These are phyloP conservation scores for Chrysina gloriosa DNA, from an alignment of 2,888 invertebrate species.

Conservation along the genomic window DNA sequence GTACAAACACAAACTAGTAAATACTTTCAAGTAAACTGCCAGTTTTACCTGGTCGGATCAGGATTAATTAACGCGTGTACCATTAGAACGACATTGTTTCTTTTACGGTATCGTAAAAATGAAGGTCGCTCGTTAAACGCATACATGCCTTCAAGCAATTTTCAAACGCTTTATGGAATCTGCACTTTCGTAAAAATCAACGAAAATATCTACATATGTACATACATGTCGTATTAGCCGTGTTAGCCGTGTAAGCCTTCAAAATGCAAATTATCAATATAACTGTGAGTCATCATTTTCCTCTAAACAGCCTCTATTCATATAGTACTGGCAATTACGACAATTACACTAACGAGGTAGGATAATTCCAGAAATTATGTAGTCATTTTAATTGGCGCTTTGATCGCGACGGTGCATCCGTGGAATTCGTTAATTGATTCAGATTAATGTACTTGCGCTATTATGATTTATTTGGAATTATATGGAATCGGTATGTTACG, in stretches of 20 bases:
- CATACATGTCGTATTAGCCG: neutral
- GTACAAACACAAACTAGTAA: no score
- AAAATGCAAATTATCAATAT: no score
- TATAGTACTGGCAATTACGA: no score
- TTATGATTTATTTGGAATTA: neutral
- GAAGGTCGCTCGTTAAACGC: slow-evolving; percentile 22
- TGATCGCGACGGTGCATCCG: neutral
- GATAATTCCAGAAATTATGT: neutral
- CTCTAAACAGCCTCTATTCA: no score
- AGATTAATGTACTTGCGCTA: neutral
- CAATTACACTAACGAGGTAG: neutral
- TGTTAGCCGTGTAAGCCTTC: no score
- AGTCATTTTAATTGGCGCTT: neutral
- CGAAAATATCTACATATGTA: no score
- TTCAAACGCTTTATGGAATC: slow-evolving; percentile 17
- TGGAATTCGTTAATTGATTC: slow-evolving; percentile 4
- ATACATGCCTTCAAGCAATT: slow-evolving; percentile 14
- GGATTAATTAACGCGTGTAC: neutral
- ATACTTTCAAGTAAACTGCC: no score
- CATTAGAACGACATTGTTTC: slow-evolving; percentile 31
- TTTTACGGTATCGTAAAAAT: slow-evolving; percentile 15
- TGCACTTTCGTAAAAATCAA: neutral
- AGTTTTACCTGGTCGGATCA: neutral
- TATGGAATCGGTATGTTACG: neutral
- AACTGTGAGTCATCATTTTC: no score